Conservation (phyloP, 2,113 vertebrate species). For the Gambusia holbrooki region DNA sequence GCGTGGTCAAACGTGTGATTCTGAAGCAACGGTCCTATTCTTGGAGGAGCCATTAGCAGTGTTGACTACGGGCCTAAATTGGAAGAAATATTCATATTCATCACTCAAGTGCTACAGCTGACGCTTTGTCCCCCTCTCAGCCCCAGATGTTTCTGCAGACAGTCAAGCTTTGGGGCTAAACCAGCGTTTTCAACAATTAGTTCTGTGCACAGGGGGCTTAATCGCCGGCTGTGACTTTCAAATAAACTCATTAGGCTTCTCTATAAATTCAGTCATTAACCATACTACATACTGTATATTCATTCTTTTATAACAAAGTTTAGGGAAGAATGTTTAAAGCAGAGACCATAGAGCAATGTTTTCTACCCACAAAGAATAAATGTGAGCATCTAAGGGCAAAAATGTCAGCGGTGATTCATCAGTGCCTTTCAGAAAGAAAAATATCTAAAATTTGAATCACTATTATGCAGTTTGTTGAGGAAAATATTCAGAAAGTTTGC, state of each 20-base stretch:
- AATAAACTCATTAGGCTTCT: slow-evolving; percentile 31
- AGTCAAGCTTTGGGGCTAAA: slow-evolving; percentile 30
- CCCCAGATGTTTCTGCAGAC: slow-evolving; percentile 46
- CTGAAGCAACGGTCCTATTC: slow-evolving; percentile 18
- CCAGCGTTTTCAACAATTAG: slow-evolving; percentile 40
- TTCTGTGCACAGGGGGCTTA: slow-evolving; percentile 30
- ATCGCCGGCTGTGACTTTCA: slow-evolving; percentile 21
- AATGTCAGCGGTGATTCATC: background rate
- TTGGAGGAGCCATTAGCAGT: slow-evolving; percentile 31
- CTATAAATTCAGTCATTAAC: slow-evolving; percentile 30
- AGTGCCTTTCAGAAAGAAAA: background rate
- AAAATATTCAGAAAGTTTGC: background rate
- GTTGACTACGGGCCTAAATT: slow-evolving; percentile 24
- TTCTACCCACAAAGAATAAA: background rate
- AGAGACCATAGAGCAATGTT: no score
- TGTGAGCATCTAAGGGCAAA: background rate
- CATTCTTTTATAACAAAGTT: slow-evolving; percentile 12
- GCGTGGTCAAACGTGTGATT: slow-evolving; percentile 15
- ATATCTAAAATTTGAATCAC: no score
- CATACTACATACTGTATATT: slow-evolving; percentile 14
- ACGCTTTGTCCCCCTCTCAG: slow-evolving; percentile 43
- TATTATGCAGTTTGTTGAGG: background rate
- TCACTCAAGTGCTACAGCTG: slow-evolving; percentile 49
- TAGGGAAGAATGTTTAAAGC: slow-evolving; percentile 5
- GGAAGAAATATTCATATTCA: slow-evolving; percentile 42